phyloP scores from a whole-genome alignment of 2,888 invertebrate genomes.

The Antheraea yamamai region DNA sequence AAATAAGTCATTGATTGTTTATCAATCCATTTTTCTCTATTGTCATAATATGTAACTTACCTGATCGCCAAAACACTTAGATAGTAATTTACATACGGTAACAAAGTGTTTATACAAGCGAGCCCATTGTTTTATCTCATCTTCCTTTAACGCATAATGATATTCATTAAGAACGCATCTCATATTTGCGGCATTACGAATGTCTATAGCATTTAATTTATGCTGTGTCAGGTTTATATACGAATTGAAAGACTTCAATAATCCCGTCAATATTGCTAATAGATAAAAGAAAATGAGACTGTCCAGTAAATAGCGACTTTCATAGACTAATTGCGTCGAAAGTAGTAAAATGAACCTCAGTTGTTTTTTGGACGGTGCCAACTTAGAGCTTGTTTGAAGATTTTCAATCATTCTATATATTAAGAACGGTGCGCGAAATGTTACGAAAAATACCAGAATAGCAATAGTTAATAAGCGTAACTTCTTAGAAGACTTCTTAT shows the following conservation, averaged over 20 bases:
- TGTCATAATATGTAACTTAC: background rate
- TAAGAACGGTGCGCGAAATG: background rate
- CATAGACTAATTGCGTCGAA: background rate
- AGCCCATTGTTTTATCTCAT: slow-evolving; percentile 5
- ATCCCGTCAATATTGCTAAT: background rate
- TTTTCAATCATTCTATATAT: background rate
- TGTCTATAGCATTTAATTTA: background rate
- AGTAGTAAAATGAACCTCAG: background rate
- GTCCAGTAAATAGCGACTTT: background rate
- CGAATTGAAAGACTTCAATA: slow-evolving; percentile 4
- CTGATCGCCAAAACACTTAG: background rate
- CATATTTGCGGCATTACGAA: background rate
- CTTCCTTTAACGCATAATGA: background rate
- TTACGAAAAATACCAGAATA: background rate
- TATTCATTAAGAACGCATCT: background rate
- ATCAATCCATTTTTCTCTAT: background rate
- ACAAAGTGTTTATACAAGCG: background rate
- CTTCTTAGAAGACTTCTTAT: background rate
- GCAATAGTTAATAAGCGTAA: background rate
- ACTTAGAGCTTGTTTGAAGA: background rate
- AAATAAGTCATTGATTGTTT: background rate
- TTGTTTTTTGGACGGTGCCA: background rate
- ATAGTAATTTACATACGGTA: background rate
- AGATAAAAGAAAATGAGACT: background rate
- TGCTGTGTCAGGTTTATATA: background rate